Base-by-base conservation (phyloP, 2,797 vertebrate species). In the Pantherophis alleghaniensis region DNA sequence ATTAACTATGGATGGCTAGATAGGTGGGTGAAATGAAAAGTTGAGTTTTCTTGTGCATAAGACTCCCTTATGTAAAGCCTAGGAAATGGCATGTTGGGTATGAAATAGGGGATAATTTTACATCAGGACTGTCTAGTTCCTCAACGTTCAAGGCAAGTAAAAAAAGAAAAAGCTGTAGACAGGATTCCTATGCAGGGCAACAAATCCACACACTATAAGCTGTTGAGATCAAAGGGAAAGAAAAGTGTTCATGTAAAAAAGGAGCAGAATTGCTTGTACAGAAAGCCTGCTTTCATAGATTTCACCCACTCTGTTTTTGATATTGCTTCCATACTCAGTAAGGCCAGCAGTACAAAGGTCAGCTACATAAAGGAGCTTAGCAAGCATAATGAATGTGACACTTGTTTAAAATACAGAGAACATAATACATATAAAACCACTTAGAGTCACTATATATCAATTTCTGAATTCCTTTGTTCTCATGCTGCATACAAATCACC, bases 401-500 rank as follows among this genome's bases (percentile, higher is more conserved):
- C 79, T 92, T 90, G 55, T 55, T 94, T 90, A 92, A 94, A 91
- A 91, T 92, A 86, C 69, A 94, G 92, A 86, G 90, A 91, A 91
- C 26, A 53, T 24, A 74, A 91, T 89, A 57, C 55, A 87, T 87
- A 94, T 92, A 92, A 92, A 91, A 59, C 26, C 89, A 91, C 69
- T 91, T 92, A 91, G 57, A 92, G 51, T 88, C 86, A 92, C 66
- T 6, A 86, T 87, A 86, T 91, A 89, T 86, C 93, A 66, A 57
- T 91, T 74, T 83, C 74, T 42, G 47, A 91, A 28, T 51, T 61
- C 32, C 69, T 93, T 93, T 93, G 93, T 93, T 93, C 90, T 93
- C 69, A 18, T 56, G 87, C 87, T 91, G 69, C 87, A 86, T 63
- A 63, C 51, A 5, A 53, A 63, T 56, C 61, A 56, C 59, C 56